These are phyloP conservation scores for Thalassaphorura encarpata DNA, from an alignment of 1,140 invertebrate species.

Conservation along the genomic window DNA sequence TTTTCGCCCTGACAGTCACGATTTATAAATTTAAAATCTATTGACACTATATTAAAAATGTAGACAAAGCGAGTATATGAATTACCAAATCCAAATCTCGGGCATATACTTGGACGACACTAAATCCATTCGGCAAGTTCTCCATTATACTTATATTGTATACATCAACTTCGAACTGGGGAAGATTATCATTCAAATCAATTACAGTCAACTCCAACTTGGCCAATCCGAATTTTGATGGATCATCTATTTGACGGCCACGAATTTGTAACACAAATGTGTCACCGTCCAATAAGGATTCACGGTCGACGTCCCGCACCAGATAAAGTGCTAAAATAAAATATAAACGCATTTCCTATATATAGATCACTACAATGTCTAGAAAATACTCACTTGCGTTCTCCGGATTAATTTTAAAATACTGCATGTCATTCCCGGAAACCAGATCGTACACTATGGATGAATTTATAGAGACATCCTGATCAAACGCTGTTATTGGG, in stretches of 20 bases:
- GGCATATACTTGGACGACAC: slow-evolving; percentile 68
- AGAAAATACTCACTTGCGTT: no score
- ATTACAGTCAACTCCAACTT: slow-evolving; percentile 64
- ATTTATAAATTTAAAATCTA: background rate
- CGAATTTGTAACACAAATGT: slow-evolving; percentile 66
- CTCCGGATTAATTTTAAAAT: slow-evolving; percentile 58
- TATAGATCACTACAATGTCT: no score
- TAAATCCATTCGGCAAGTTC: slow-evolving; percentile 75
- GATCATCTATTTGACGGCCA: slow-evolving; percentile 63
- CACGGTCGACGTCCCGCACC: slow-evolving; percentile 66
- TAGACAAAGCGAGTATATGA: background rate
- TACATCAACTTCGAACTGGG: slow-evolving; percentile 68
- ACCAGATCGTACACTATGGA: slow-evolving; percentile 61
- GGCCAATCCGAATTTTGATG: slow-evolving; percentile 58
- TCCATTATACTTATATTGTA: slow-evolving; percentile 87
- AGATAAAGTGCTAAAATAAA: slow-evolving; percentile 64
- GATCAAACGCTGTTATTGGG: slow-evolving; percentile 62
- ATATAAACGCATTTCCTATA: no score
- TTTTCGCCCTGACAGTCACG: slow-evolving; percentile 53
- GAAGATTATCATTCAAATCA: slow-evolving; percentile 69
- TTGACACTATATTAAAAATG: background rate
- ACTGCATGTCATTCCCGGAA: slow-evolving; percentile 57
- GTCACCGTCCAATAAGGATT: slow-evolving; percentile 58
- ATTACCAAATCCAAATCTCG: slow-evolving; percentile 59
- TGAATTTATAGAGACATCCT: slow-evolving; percentile 57